Evolutionary conservation across 2,797 vertebrate genomes (phyloP).

Genomic region (Sylvia borin): DNA sequence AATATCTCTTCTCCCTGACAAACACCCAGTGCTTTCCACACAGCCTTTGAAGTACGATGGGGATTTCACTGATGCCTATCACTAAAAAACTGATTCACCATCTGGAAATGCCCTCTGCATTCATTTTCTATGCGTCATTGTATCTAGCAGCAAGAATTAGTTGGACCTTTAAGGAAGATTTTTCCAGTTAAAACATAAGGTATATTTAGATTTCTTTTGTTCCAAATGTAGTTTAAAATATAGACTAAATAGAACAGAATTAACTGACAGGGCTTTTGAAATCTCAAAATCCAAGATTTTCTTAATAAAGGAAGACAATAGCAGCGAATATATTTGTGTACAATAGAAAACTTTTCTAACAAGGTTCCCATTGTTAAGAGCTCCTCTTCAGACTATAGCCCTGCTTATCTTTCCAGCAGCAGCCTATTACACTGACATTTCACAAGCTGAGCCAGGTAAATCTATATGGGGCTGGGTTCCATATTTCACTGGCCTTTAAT

Average conservation of each 20-base stretch:
- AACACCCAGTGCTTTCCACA: not conserved
- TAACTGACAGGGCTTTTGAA: not conserved
- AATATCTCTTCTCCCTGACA: not conserved
- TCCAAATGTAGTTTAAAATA: not conserved
- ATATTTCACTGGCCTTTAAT: constrained; percentile 18
- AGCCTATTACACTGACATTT: not conserved
- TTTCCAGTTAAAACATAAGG: not conserved
- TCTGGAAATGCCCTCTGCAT: not conserved
- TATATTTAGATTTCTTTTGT: not conserved
- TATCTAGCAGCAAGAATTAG: not conserved
- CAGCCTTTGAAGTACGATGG: constrained; percentile 10
- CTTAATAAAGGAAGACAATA: not conserved
- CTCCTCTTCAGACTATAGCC: not conserved
- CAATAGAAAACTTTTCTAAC: not conserved
- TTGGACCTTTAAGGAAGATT: not conserved
- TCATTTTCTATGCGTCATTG: not conserved
- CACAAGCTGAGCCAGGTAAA: constrained; percentile 22
- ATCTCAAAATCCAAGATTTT: not conserved
- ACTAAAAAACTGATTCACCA: not conserved
- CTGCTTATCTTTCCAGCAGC: not conserved
- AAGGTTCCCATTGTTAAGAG: not conserved
- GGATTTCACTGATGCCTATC: constrained; percentile 29
- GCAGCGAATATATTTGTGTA: not conserved
- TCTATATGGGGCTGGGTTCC: not conserved
- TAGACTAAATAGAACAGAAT: not conserved